These are phyloP conservation scores for Nomada goodeniana DNA, from an alignment of 2,888 invertebrate genomes.

Conservation along the genomic window DNA sequence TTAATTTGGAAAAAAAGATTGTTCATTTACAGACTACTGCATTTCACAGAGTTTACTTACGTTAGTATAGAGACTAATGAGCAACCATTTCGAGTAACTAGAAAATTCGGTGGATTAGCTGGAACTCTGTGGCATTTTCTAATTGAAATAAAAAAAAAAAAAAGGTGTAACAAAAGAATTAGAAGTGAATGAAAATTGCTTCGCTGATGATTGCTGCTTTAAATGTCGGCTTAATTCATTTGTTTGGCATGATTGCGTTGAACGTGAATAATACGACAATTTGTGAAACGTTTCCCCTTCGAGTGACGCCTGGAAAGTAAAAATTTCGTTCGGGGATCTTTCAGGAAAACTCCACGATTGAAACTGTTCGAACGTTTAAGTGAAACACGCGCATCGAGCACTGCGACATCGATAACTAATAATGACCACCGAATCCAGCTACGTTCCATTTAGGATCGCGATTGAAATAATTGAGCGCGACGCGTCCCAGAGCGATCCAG, in stretches of 20 bases:
- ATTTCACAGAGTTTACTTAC: not conserved
- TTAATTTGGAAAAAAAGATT: not conserved
- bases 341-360: too few relatives aligned
- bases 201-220: slow-evolving; percentile 22
- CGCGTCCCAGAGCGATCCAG: slow-evolving; percentile 7
- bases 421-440: slow-evolving; percentile 39
- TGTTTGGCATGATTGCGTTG: slow-evolving; percentile 1
- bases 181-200: not conserved
- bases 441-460: slow-evolving; percentile 3
- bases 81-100: slow-evolving; percentile 13
- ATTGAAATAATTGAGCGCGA: not conserved
- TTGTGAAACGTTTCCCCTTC: too few relatives aligned
- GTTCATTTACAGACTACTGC: not conserved
- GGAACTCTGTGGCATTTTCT: slow-evolving; percentile 27
- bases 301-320: too few relatives aligned
- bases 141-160: too few relatives aligned
- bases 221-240: slow-evolving; percentile 30
- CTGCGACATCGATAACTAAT: not conserved
- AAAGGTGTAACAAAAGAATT: not conserved
- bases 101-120: slow-evolving; percentile 27
- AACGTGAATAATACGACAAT: not conserved
- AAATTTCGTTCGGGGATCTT: too few relatives aligned
- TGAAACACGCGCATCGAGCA: too few relatives aligned
- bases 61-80: slow-evolving; percentile 22
- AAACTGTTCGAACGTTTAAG: too few relatives aligned